These are phyloP conservation scores for Seira sanloemensis DNA, from an alignment of 2,888 invertebrate genomes.

Conservation along the genomic window DNA sequence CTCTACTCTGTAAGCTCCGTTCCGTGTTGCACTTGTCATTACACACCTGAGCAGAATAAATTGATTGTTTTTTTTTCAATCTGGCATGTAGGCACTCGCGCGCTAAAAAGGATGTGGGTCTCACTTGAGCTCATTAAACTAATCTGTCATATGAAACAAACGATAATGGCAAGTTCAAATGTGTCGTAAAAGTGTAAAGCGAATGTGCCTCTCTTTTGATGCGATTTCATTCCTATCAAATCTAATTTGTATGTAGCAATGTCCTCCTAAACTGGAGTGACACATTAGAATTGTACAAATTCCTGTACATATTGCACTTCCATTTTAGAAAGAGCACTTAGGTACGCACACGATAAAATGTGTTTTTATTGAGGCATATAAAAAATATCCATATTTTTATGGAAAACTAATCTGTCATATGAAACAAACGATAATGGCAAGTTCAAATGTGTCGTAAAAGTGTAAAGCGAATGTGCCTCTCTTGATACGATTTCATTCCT, in stretches of 20 bases:
- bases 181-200: too few relatives aligned
- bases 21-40: background rate
- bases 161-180: background rate
- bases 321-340: too few relatives aligned
- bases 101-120: background rate
- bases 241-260: background rate
- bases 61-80: background rate
- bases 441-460: too few relatives aligned
- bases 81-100: background rate
- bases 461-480: too few relatives aligned
- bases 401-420: conserved; percentile 14
- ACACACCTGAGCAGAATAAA: conserved; percentile 1
- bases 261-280: conserved; percentile 8
- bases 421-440: background rate
- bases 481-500: too few relatives aligned
- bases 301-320: too few relatives aligned
- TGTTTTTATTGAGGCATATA: conserved; percentile 2
- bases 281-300: too few relatives aligned
- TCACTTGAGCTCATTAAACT: conserved; percentile 5
- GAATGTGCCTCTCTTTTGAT: too few relatives aligned
- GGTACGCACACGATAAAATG: background rate
- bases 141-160: background rate
- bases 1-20: background rate
- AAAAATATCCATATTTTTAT: conserved; percentile 26
- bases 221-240: conserved; percentile 6